phyloP scores from a whole-genome alignment of 2,113 vertebrate genomes.

The Etia nguti region DNA sequence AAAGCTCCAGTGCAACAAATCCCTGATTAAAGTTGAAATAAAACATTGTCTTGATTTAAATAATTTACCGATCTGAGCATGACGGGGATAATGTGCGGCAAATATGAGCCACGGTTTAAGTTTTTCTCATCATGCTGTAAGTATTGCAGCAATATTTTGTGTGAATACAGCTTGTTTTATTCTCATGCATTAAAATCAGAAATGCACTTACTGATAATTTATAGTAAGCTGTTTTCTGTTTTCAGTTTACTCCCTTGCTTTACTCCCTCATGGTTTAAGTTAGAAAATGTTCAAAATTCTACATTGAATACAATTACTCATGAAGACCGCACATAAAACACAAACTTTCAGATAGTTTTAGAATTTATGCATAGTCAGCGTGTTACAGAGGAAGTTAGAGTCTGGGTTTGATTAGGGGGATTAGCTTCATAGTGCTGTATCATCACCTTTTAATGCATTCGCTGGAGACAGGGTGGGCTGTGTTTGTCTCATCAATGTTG shows the following conservation, averaged over 20 bases:
- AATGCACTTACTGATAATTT: background rate
- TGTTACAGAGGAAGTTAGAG: background rate
- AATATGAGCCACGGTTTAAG: background rate
- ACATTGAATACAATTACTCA: background rate
- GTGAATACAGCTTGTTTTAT: background rate
- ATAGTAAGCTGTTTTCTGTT: background rate
- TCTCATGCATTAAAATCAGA: background rate
- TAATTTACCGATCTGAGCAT: background rate
- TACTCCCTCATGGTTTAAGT: background rate
- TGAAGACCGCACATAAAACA: background rate
- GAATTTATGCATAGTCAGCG: background rate
- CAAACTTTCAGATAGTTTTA: background rate
- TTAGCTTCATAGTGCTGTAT: background rate
- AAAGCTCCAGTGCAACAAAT: background rate
- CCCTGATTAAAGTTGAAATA: background rate
- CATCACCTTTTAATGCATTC: background rate
- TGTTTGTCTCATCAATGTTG: background rate
- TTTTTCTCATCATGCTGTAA: background rate
- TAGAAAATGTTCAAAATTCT: background rate
- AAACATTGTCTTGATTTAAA: background rate
- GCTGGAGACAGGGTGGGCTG: background rate
- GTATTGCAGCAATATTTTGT: background rate
- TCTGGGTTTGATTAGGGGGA: background rate
- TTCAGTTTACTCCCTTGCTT: background rate
- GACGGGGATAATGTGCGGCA: background rate